Conservation (phyloP, 2,888 invertebrate genomes). For the Thymelicus sylvestris region DNA sequence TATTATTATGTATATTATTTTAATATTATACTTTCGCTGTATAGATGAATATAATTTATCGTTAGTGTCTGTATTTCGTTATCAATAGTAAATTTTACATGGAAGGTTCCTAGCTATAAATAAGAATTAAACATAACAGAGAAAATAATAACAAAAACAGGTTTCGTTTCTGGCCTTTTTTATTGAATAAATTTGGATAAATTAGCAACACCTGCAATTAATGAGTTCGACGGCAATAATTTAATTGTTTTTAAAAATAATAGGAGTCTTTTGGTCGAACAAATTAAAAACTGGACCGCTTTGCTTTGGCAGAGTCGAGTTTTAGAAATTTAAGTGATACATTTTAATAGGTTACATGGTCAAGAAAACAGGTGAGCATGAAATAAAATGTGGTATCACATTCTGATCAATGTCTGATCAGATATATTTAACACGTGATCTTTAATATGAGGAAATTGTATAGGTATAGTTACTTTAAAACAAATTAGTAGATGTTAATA, state of each 20-base stretch:
- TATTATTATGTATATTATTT: too few species aligned
- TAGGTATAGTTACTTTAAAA: too few species aligned
- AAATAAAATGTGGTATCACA: neutral
- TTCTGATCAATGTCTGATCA: neutral
- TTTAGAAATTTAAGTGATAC: constrained; percentile 14
- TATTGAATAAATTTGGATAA: constrained; percentile 61
- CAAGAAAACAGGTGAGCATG: neutral
- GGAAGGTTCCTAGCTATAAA: neutral
- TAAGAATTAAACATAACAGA: constrained; percentile 6
- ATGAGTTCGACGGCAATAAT: constrained; percentile 47
- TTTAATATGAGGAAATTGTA: neutral
- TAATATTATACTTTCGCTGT: too few species aligned
- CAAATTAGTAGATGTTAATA: too few species aligned
- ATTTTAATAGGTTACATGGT: constrained; percentile 1
- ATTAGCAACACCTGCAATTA: constrained; percentile 65
- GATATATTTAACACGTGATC: neutral
- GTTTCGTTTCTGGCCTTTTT: constrained; percentile 31
- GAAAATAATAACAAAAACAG: constrained; percentile 40
- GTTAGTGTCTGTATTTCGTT: neutral
- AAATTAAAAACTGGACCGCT: constrained; percentile 4
- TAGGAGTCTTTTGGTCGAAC: constrained; percentile 34
- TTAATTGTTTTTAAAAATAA: constrained; percentile 55
- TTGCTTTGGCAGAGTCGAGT: neutral
- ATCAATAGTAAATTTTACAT: neutral
- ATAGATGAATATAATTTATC: neutral